Evolutionary conservation across 2,888 invertebrate species (phyloP).

Genomic region (Mellilla xanthometata): DNA sequence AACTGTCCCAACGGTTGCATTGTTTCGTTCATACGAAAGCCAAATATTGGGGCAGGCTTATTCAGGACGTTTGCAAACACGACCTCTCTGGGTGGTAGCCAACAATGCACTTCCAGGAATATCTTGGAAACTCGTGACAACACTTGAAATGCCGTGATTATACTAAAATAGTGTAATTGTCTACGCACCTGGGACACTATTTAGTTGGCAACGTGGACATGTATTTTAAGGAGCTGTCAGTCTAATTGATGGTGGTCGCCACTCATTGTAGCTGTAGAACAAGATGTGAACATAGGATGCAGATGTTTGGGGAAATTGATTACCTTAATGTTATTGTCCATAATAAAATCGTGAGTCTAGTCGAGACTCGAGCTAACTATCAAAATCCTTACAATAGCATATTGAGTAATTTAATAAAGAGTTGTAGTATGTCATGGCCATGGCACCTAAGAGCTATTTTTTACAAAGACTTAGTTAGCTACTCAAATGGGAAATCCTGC

Average conservation of each 20-base stretch:
- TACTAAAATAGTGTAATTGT: conserved; percentile 63
- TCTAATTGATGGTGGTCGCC: conserved; percentile 56
- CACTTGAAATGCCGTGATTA: conserved; percentile 79
- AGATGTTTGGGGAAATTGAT: background rate
- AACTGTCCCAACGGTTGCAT: conserved; percentile 72
- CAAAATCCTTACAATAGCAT: too few relatives aligned
- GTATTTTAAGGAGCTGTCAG: conserved; percentile 60
- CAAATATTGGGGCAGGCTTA: conserved; percentile 76
- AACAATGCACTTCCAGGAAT: conserved; percentile 71
- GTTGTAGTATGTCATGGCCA: too few relatives aligned
- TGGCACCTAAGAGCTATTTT: too few relatives aligned
- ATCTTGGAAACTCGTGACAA: conserved; percentile 60
- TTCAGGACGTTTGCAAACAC: conserved; percentile 78
- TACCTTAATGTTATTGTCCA: too few relatives aligned
- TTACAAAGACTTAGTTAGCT: too few relatives aligned
- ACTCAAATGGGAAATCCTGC: too few relatives aligned
- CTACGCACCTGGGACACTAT: conserved; percentile 71
- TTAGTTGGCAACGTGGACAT: conserved; percentile 67
- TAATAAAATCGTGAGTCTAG: too few relatives aligned
- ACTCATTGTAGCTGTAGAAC: conserved; percentile 53
- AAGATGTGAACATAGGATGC: conserved; percentile 47
- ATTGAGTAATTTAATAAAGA: too few relatives aligned
- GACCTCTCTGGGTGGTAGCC: conserved; percentile 71
- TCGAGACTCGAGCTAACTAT: too few relatives aligned
- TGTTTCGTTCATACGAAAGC: conserved; percentile 78